Evolutionary conservation across 2,888 invertebrate genomes (phyloP).

Genomic region (Unio pictorum): DNA sequence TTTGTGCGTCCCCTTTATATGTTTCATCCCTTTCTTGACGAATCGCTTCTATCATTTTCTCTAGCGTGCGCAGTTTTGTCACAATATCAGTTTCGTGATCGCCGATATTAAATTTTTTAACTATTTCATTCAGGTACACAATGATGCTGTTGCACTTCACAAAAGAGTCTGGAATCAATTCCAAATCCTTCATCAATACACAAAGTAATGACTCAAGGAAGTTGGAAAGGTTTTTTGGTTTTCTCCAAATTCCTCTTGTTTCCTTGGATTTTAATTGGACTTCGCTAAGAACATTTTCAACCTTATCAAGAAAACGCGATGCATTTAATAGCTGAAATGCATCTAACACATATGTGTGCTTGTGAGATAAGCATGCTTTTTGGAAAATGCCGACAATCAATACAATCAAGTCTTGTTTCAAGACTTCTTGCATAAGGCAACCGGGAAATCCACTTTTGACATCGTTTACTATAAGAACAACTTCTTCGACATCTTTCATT

Average conservation of each 20-base stretch:
- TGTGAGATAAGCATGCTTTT: no score
- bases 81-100: neutral
- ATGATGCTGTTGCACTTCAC: conserved; percentile 10
- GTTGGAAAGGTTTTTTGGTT: neutral
- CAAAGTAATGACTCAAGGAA: conserved; percentile 3
- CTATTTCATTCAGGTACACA: conserved; percentile 5
- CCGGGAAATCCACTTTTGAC: conserved; percentile 29
- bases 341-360: no score
- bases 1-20: no score
- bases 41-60: neutral
- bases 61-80: conserved; percentile 1
- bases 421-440: conserved; percentile 6
- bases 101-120: conserved; percentile 1
- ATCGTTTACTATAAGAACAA: conserved; percentile 23
- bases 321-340: no score
- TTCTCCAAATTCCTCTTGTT: no score
- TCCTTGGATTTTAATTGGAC: no score
- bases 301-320: no score
- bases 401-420: no score
- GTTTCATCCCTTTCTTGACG: conserved; percentile 1
- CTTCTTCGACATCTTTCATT: conserved; percentile 6
- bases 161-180: conserved; percentile 12
- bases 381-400: no score
- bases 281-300: no score
- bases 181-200: conserved; percentile 12